A percentile compares a stretch with the other conserved stretches of the same genome.
Conservation (phyloP, 2,797 vertebrate genomes). For the Amblyopsis hoosieri region DNA sequence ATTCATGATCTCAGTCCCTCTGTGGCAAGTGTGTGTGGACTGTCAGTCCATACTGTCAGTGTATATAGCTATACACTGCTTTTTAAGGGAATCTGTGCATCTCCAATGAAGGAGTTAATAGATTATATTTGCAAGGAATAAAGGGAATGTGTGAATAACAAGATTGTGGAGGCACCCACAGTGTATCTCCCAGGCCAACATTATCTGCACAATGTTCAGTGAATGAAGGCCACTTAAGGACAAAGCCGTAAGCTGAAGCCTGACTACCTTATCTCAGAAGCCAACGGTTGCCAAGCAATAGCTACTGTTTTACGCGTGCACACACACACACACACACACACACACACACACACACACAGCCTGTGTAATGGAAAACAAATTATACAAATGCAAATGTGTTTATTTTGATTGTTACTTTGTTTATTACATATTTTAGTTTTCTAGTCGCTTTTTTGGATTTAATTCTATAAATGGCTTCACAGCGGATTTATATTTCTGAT, state of each 20-base stretch:
- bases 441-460: not conserved
- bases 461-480: too few relatives aligned
- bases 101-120: too few relatives aligned
- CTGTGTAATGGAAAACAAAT: not conserved
- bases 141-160: not conserved
- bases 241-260: slow-evolving; percentile 5
- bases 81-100: too few relatives aligned
- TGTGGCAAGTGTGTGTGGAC: slow-evolving; percentile 28
- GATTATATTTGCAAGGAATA: too few relatives aligned
- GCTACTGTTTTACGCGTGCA: slow-evolving; percentile 3
- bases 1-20: slow-evolving; percentile 53
- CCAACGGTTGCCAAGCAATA: slow-evolving; percentile 17
- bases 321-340: not conserved
- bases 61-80: too few relatives aligned
- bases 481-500: too few relatives aligned
- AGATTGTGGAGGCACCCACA: not conserved
- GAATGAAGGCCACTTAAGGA: slow-evolving; percentile 6
- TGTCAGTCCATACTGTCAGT: slow-evolving; percentile 4
- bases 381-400: not conserved
- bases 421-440: not conserved
- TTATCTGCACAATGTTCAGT: not conserved
- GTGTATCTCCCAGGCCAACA: not conserved
- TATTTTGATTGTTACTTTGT: too few relatives aligned
- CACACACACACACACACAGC: not conserved
- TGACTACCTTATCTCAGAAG: slow-evolving; percentile 13